phyloP scores from a whole-genome alignment of 1,140 invertebrate species.

The Drosophila willistoni region DNA sequence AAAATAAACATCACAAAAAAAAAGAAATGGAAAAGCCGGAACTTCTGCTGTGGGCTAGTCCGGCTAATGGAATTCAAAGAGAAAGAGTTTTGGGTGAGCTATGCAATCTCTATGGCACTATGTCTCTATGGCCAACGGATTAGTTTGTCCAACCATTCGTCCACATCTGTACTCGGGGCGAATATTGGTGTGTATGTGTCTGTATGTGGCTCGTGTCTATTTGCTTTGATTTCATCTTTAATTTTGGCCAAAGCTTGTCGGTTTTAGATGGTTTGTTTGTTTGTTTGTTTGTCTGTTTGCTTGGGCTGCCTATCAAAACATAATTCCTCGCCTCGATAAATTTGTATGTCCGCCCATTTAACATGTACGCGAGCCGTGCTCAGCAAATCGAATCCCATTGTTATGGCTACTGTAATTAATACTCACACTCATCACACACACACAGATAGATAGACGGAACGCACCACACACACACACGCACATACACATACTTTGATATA shows the following conservation, averaged over 20 bases:
- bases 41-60: conserved; percentile 29
- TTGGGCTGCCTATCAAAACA: conserved; percentile 59
- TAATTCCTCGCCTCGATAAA: conserved; percentile 59
- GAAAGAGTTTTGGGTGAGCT: conserved; percentile 5
- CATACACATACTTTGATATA: conserved; percentile 15
- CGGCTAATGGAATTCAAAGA: conserved; percentile 41
- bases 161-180: conserved; percentile 2
- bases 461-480: not conserved
- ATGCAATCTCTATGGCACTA: conserved; percentile 31
- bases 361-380: conserved; percentile 35
- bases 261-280: conserved; percentile 2
- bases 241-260: conserved; percentile 49
- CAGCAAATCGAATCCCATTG: conserved; percentile 64
- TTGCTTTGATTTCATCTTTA: conserved; percentile 73
- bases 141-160: conserved; percentile 49
- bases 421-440: conserved; percentile 16
- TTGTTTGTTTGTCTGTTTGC: conserved; percentile 32
- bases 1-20: not conserved
- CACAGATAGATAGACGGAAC: not conserved
- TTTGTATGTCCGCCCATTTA: conserved; percentile 50
- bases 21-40: conserved; percentile 22
- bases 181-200: conserved; percentile 25
- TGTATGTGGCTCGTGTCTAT: conserved; percentile 51
- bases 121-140: conserved; percentile 42
- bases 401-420: conserved; percentile 59